A percentile compares a stretch with the other conserved stretches of the same genome.
phyloP scores from a whole-genome alignment of 37 sponge, comb jelly and placozoan genomes.

The Oscarella lobularis region DNA sequence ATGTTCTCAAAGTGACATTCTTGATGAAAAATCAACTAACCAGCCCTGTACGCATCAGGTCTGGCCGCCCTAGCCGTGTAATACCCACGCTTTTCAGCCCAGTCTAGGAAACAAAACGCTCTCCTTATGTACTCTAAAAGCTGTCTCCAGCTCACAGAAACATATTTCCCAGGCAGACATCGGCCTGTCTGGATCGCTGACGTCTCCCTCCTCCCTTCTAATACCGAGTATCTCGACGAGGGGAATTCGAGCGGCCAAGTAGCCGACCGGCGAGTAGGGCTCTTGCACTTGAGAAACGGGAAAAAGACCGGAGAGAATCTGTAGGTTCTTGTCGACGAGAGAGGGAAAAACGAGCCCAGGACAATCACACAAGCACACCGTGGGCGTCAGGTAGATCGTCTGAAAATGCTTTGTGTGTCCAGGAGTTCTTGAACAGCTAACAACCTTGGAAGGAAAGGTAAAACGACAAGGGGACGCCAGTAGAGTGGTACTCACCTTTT shows the following conservation, averaged over 20 bases:
- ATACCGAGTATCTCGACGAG: slow-evolving; percentile 37
- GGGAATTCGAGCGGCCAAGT: slow-evolving; percentile 74
- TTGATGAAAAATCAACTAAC: slow-evolving; percentile 4
- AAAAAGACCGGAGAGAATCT: slow-evolving; percentile 85
- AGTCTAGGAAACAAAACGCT: no score
- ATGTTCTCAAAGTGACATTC: not conserved
- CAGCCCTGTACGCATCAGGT: slow-evolving; percentile 85
- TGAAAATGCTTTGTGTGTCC: slow-evolving; percentile 99
- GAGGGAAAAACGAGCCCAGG: slow-evolving; percentile 96
- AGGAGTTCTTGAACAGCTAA: slow-evolving; percentile 89
- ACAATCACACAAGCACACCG: slow-evolving; percentile 85
- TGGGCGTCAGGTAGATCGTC: slow-evolving; percentile 78
- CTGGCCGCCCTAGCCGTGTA: slow-evolving; percentile 80
- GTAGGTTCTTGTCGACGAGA: slow-evolving; percentile 73
- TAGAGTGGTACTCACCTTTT: slow-evolving; percentile 45
- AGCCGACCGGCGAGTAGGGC: slow-evolving; percentile 86
- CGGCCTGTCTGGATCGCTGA: not conserved
- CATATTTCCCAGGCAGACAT: slow-evolving; percentile 85
- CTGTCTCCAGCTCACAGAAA: slow-evolving; percentile 73
- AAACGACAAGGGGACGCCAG: not conserved
- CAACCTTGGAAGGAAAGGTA: slow-evolving; percentile 27
- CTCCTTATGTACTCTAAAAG: no score
- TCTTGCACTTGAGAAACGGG: slow-evolving; percentile 92
- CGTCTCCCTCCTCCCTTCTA: not conserved
- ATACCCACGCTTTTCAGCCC: slow-evolving; percentile 76